Evolutionary conservation across 2,113 vertebrate species (phyloP), one percentile per base, ranked within the genome.

Genomic region (Psophia crepitans): DNA sequence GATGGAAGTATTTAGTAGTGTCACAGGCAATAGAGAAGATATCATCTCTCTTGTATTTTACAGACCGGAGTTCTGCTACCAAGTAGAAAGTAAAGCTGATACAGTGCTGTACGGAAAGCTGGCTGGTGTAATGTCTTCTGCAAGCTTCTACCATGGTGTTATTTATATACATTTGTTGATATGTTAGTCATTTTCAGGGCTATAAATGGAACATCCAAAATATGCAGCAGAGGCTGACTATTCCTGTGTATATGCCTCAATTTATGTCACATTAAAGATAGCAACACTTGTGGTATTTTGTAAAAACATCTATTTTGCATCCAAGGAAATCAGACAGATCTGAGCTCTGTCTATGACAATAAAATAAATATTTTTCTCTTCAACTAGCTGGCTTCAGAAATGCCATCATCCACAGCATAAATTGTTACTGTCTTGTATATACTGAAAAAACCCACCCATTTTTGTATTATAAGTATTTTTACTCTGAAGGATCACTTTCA

Each of bases 201-300:
- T 90, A 83, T 85, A 95, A 83, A 83, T 89, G 61, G 23, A 84
- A 90, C 33, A 64, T 58, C 11, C 71, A 89, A 95, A 89, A 80
- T 39, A 80, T 3, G 9, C 17, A 77, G 39, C 24, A 77, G 57
- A 87, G 53, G 16, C 33, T 60, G 68, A 84, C 84, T 39, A 68
- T 65, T 84, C 28, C 32, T 49, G 9, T 5, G 10, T 76, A 57
- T 85, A 21, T 21, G 13, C 16, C n/a, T 89, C 65, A 64, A 60
- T 65, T 71, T 69, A 37, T 77, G 60, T 75, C 48, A 66, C 30
- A 61, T 65, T 77, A 81, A 84, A 81, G 32, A 63, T 2, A 82
- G 23, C 15, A 73, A 77, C 17, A 65, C 19, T 93, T 70, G 51
- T 33, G n/a, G n/a, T 46, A 58, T 21, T 71, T 95, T 30, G 32